These are phyloP conservation scores for Merodon equestris DNA, from an alignment of 2,888 invertebrate species.

Conservation along the genomic window DNA sequence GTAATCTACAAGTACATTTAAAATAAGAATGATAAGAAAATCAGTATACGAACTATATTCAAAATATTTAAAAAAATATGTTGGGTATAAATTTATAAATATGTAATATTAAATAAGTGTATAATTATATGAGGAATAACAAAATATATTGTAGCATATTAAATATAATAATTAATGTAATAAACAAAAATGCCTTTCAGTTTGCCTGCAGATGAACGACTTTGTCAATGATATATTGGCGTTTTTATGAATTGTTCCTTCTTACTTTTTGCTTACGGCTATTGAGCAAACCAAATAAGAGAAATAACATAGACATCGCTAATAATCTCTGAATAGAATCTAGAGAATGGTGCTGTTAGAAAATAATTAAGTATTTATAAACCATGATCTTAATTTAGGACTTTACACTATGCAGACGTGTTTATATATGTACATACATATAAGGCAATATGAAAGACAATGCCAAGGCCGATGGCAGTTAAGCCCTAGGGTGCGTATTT, in stretches of 20 bases:
- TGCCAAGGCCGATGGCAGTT: too few species aligned
- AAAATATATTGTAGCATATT: slow-evolving; percentile 66
- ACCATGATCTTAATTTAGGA: too few species aligned
- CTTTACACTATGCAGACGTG: too few species aligned
- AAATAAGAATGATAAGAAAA: slow-evolving; percentile 23
- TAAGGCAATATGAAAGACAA: too few species aligned
- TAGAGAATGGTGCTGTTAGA: too few species aligned
- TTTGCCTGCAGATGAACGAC: too few species aligned
- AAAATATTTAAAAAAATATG: slow-evolving; percentile 48
- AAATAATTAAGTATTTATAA: too few species aligned
- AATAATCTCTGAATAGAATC: too few species aligned
- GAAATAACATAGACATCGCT: too few species aligned
- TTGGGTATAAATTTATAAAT: slow-evolving; percentile 63
- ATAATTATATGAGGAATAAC: slow-evolving; percentile 57
- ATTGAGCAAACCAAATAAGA: too few species aligned
- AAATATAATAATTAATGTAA: slow-evolving; percentile 64
- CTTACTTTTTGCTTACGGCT: neutral
- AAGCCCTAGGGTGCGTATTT: too few species aligned
- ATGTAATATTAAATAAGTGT: slow-evolving; percentile 68
- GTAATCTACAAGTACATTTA: neutral
- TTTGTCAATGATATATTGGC: neutral
- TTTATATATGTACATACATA: too few species aligned
- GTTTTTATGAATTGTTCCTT: neutral
- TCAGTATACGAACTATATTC: slow-evolving; percentile 64
- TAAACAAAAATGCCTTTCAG: neutral